These are phyloP conservation scores for Lampris megalopsis DNA, from an alignment of 2,113 vertebrate species.

Conservation along the genomic window DNA sequence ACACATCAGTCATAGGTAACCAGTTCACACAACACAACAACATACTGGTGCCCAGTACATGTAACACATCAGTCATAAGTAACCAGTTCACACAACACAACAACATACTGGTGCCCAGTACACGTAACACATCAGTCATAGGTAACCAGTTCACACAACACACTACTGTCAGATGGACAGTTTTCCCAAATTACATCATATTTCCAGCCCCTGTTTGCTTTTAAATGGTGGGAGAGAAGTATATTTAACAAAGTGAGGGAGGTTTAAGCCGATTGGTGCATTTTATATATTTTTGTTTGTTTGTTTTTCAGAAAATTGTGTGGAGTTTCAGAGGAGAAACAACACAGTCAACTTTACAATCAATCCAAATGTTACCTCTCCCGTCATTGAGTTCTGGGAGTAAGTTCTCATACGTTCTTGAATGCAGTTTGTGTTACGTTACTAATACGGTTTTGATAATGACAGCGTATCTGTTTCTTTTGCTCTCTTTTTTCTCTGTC, in stretches of 20 bases:
- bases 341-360: constrained; percentile 18
- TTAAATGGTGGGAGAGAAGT: no score
- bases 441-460: background rate
- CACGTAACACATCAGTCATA: no score
- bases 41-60: no score
- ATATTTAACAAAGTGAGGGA: no score
- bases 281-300: background rate
- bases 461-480: background rate
- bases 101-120: no score
- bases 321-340: constrained; percentile 75
- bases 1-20: constrained; percentile 34
- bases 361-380: constrained; percentile 64
- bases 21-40: background rate
- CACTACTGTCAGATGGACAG: no score
- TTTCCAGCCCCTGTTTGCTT: no score
- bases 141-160: constrained; percentile 28
- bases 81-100: background rate
- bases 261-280: no score
- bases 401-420: constrained; percentile 45
- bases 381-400: constrained; percentile 83
- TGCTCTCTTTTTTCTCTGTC: background rate
- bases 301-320: constrained; percentile 65
- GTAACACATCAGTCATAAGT: constrained; percentile 31
- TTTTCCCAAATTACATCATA: no score
- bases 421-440: background rate